Evolutionary conservation across 2,888 invertebrate genomes (phyloP).

Genomic region (Cerastoderma edule): DNA sequence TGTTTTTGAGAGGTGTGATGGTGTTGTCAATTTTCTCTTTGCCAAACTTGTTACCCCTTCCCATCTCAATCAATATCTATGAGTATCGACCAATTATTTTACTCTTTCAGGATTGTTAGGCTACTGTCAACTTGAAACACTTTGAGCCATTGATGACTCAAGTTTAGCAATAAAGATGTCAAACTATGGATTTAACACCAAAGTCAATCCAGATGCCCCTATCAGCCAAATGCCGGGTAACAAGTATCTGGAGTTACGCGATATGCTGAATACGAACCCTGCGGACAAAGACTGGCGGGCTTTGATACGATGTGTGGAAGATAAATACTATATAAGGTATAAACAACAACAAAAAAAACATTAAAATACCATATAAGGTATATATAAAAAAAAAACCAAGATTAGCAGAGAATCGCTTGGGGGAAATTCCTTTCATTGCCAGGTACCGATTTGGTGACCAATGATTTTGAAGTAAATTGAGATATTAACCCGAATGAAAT

Average conservation of each 20-base stretch:
- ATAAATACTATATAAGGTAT: constrained; percentile 45
- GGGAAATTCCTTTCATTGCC: background rate
- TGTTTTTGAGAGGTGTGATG: too few relatives aligned
- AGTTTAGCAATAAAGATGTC: constrained; percentile 23
- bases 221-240: constrained; percentile 62
- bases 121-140: background rate
- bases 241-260: constrained; percentile 57
- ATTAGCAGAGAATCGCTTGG: background rate
- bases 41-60: background rate
- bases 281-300: constrained; percentile 71
- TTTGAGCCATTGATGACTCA: background rate
- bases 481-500: background rate
- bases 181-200: constrained; percentile 36
- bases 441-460: background rate
- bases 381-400: background rate
- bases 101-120: background rate
- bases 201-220: constrained; percentile 49
- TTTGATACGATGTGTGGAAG: constrained; percentile 40
- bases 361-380: background rate
- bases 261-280: constrained; percentile 64
- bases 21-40: too few relatives aligned
- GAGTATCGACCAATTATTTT: background rate
- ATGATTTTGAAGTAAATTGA: background rate
- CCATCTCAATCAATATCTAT: background rate
- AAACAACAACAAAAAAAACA: background rate